Evolutionary conservation across 2,113 vertebrate species (phyloP), one percentile per base, ranked within the genome.

Genomic region (Protobothrops mucrosquamatus): DNA sequence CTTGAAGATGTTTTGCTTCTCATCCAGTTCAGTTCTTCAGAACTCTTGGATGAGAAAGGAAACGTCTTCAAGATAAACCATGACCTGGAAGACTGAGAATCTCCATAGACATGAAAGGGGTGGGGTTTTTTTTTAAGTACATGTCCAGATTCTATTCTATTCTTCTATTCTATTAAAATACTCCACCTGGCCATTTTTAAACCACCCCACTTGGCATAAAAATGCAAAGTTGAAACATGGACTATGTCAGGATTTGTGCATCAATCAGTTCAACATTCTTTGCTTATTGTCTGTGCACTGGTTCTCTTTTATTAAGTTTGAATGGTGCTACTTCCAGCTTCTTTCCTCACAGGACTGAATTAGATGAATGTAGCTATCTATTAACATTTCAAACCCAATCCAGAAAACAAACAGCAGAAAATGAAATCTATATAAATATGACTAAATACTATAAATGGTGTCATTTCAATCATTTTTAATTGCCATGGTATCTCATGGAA

Each of bases 181-280:
- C n/a, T 52, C 46, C 6, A 29, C 15, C 10, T 56, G 39, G 1
- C 34, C 74, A 57, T 89, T 48, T 89, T 89, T n/a, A 89, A 92
- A 92, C 56, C 59, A 89, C 87, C 87, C 57, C 34, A 64, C 81
- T 92, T 88, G 59, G 52, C 51, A 81, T 89, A 22, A 56, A 92
- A 92, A 48, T 18, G 6, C 26, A 86, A 48, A 92, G 29, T 43
- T 56, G 24, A 43, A 26, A n/a, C n/a, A 10, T 57, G 39, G 22
- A 81, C 55, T 10, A n/a, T 56, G 22, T 56, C 7, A 22, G 7
- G 29, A 69, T 54, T 26, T 87, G 26, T n/a, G 4, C 12, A 7
- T 34, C 14, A 92, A 69, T 18, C 3, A 64, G 26, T 61, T n/a
- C 23, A 48, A 54, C 52, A 39, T 29, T 22, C 26, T 1, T 91